Percentiles rank a stretch among this genome's conserved stretches.
Conservation (phyloP, 2,113 vertebrate genomes). For the Percina caprodes region DNA sequence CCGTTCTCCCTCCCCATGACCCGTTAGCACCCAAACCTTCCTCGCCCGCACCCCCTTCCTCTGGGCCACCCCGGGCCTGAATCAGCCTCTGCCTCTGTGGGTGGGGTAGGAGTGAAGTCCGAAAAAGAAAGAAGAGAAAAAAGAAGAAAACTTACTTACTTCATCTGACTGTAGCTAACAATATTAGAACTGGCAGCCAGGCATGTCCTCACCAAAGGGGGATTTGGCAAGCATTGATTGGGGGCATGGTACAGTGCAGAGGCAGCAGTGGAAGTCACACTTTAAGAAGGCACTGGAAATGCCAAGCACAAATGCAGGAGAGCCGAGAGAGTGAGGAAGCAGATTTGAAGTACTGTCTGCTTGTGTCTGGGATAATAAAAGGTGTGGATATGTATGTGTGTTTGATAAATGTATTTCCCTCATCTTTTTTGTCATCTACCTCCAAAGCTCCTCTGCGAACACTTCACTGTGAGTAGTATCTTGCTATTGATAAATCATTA, state of each 20-base stretch:
- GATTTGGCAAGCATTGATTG: slow-evolving; percentile 37
- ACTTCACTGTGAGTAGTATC: not conserved
- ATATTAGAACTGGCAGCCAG: slow-evolving; percentile 25
- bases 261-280: slow-evolving; percentile 28
- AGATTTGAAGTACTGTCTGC: slow-evolving; percentile 27
- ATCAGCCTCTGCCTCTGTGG: slow-evolving; percentile 85
- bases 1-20: slow-evolving; percentile 76
- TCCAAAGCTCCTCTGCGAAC: not conserved
- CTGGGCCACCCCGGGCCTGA: slow-evolving; percentile 63
- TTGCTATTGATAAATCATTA: too few relatives aligned
- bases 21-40: slow-evolving; percentile 51
- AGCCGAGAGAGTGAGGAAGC: slow-evolving; percentile 24
- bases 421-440: not conserved
- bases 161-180: slow-evolving; percentile 3
- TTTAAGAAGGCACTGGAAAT: slow-evolving; percentile 45
- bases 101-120: slow-evolving; percentile 1
- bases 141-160: not conserved
- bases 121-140: not conserved
- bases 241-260: slow-evolving; percentile 26
- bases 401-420: slow-evolving; percentile 15
- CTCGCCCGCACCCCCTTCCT: slow-evolving; percentile 65
- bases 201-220: slow-evolving; percentile 27
- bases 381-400: not conserved
- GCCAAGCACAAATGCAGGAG: slow-evolving; percentile 58
- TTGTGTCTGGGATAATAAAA: slow-evolving; percentile 16